Evolutionary conservation across 1,140 invertebrate genomes (phyloP).

Genomic region (Dolichoris vasculosae): DNA sequence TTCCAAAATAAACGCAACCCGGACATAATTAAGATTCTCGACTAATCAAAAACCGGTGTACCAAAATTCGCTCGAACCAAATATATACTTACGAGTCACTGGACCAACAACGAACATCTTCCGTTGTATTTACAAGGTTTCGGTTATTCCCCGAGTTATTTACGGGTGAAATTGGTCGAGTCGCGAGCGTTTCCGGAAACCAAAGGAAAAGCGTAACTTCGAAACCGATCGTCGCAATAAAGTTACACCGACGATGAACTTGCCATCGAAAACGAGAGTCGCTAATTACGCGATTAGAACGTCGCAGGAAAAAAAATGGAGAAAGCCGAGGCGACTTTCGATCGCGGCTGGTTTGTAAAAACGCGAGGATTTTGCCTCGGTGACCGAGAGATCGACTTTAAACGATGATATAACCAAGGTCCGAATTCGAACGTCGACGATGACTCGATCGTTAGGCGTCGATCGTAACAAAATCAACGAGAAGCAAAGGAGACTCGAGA

Average conservation of each 20-base stretch:
- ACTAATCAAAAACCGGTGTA: neutral
- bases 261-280: slow-evolving; percentile 68
- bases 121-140: neutral
- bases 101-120: neutral
- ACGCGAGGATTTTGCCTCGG: no score
- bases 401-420: no score
- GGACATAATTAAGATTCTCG: neutral
- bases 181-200: neutral
- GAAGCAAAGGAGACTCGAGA: no score
- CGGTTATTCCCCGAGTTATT: neutral
- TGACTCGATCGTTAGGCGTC: neutral
- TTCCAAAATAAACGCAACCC: neutral
- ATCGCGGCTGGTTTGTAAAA: no score
- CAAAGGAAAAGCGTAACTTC: neutral
- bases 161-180: neutral
- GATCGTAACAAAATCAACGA: neutral
- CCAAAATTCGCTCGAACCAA: neutral
- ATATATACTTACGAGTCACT: no score
- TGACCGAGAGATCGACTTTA: no score
- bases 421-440: no score
- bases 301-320: neutral
- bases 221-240: slow-evolving; percentile 59
- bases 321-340: no score
- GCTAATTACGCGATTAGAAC: slow-evolving; percentile 64
- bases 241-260: slow-evolving; percentile 69